Evolutionary conservation across 2,113 vertebrate species (phyloP).

Genomic region (Gasterosteus nipponicus): DNA sequence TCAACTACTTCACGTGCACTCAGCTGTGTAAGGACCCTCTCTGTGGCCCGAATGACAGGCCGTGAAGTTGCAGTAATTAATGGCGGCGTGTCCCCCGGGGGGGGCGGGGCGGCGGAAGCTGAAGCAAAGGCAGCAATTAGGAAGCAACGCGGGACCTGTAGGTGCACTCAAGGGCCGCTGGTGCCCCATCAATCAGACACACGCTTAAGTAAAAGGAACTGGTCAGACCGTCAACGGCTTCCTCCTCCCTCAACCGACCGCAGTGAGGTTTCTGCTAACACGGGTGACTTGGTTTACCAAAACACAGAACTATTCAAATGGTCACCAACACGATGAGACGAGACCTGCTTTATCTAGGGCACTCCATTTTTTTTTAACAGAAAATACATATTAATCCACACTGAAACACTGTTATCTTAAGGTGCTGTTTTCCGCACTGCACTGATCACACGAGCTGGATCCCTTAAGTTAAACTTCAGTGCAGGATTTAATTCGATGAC

Average conservation of each 20-base stretch:
- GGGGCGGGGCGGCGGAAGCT: conserved; percentile 48
- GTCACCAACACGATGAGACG: not conserved
- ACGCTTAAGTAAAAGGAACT: conserved; percentile 66
- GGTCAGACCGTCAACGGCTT: conserved; percentile 70
- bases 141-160: conserved; percentile 62
- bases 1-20: not conserved
- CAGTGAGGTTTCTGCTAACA: conserved; percentile 16
- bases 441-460: not conserved
- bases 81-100: conserved; percentile 57
- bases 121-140: conserved; percentile 62
- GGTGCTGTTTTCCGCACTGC: not conserved
- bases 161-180: conserved; percentile 62
- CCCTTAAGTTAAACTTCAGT: not conserved
- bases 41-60: conserved; percentile 70
- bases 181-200: conserved; percentile 72
- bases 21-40: conserved; percentile 17
- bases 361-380: not conserved
- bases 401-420: not conserved
- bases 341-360: too few species aligned
- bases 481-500: conserved; percentile 14
- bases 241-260: conserved; percentile 57
- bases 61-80: conserved; percentile 75
- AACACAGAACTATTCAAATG: conserved; percentile 2
- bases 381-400: not conserved
- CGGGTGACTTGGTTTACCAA: conserved; percentile 31